These are phyloP conservation scores for Caenorhabditis imperialis DNA, from an alignment of 2,888 invertebrate species.

Conservation along the genomic window DNA sequence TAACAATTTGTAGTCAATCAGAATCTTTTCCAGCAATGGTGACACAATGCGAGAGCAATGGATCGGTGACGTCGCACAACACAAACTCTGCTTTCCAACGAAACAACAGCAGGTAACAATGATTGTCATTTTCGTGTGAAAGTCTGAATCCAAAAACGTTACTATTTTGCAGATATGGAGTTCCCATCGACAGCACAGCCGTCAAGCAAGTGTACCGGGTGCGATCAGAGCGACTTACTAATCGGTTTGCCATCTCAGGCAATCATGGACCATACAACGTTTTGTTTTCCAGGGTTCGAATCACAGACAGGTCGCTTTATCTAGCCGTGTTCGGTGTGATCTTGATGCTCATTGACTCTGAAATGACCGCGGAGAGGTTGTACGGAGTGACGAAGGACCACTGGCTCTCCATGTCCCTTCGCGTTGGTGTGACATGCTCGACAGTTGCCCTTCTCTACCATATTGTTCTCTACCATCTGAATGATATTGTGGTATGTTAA, in stretches of 20 bases:
- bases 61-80: slow-evolving; percentile 62
- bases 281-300: slow-evolving; percentile 46
- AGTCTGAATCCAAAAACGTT: slow-evolving; percentile 6
- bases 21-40: slow-evolving; percentile 52
- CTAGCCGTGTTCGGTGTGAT: slow-evolving; percentile 71
- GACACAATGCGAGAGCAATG: slow-evolving; percentile 64
- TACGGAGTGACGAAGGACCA: slow-evolving; percentile 67
- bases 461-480: slow-evolving; percentile 75
- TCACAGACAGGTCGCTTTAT: slow-evolving; percentile 60
- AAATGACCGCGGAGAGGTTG: slow-evolving; percentile 71
- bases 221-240: slow-evolving; percentile 68
- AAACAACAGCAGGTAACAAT: slow-evolving; percentile 69
- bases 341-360: slow-evolving; percentile 75
- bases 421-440: slow-evolving; percentile 67
- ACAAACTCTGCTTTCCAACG: slow-evolving; percentile 59
- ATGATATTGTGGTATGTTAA: slow-evolving; percentile 74
- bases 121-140: slow-evolving; percentile 12
- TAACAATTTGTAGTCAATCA: background rate
- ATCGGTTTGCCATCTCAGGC: too few relatives aligned
- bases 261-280: too few relatives aligned
- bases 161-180: slow-evolving; percentile 70
- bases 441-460: slow-evolving; percentile 71
- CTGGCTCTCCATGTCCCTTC: slow-evolving; percentile 66
- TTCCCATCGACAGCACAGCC: slow-evolving; percentile 73
- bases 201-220: slow-evolving; percentile 77